Evolutionary conservation across 2,797 vertebrate genomes (phyloP).

Genomic region (Intellagama lesueurii): DNA sequence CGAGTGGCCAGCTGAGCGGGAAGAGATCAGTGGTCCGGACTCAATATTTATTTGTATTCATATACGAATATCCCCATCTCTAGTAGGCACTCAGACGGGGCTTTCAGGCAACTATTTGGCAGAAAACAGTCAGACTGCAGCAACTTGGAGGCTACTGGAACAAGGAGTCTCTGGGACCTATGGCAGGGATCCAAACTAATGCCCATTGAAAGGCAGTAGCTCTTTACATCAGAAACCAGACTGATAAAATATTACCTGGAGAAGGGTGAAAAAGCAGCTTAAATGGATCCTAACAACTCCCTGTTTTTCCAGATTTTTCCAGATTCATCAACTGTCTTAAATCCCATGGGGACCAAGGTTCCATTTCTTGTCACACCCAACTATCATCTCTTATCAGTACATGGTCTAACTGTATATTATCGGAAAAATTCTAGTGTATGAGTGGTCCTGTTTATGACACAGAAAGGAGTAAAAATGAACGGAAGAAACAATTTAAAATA

Average conservation of each 20-base stretch:
- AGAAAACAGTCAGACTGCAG: background rate
- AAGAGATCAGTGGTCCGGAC: no score
- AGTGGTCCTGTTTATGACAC: no score
- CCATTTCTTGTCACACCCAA: constrained; percentile 54
- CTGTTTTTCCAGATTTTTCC: constrained; percentile 50
- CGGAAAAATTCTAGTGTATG: background rate
- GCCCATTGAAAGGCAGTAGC: background rate
- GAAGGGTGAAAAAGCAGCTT: background rate
- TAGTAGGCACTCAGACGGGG: no score
- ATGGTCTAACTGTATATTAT: constrained; percentile 51
- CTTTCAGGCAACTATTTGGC: no score
- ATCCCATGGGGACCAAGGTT: constrained; percentile 1
- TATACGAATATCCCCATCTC: no score
- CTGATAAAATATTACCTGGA: background rate
- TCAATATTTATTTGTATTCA: no score
- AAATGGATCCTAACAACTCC: constrained; percentile 40
- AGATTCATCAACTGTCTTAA: constrained; percentile 43
- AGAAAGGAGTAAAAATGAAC: no score
- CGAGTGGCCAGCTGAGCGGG: no score
- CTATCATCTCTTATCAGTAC: constrained; percentile 45
- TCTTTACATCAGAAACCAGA: background rate
- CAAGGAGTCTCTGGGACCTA: background rate
- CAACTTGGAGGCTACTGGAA: background rate
- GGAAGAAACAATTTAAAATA: no score
- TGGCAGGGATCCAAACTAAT: background rate